Evolutionary conservation across 1,140 invertebrate species (phyloP).

Genomic region (Eurosta solidaginis): DNA sequence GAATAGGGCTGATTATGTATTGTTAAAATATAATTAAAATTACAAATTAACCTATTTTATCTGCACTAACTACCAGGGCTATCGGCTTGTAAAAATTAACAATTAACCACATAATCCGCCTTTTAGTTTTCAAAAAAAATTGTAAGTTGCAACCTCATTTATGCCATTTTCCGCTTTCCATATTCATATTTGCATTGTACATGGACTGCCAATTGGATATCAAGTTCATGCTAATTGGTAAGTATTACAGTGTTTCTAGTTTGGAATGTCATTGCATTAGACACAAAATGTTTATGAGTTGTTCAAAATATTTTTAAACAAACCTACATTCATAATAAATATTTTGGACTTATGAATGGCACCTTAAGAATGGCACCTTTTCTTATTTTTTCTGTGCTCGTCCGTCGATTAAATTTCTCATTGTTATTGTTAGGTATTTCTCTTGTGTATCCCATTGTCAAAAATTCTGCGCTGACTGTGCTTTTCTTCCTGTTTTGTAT

Average conservation of each 20-base stretch:
- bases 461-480: neutral
- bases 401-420: neutral
- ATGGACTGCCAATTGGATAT: neutral
- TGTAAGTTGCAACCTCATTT: neutral
- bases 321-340: neutral
- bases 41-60: too few species aligned
- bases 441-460: neutral
- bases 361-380: neutral
- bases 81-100: too few species aligned
- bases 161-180: neutral
- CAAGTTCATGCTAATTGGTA: neutral
- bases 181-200: neutral
- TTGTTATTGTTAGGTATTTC: neutral
- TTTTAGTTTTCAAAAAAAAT: neutral
- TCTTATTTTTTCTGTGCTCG: neutral
- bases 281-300: neutral
- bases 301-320: neutral
- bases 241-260: too few species aligned
- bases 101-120: too few species aligned
- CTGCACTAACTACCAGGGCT: too few species aligned
- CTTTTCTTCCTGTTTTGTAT: neutral
- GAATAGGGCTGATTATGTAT: too few species aligned
- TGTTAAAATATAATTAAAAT: too few species aligned
- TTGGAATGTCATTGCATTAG: too few species aligned
- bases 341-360: neutral